phyloP scores from a whole-genome alignment of 2,113 vertebrate genomes.

The Vimba vimba region DNA sequence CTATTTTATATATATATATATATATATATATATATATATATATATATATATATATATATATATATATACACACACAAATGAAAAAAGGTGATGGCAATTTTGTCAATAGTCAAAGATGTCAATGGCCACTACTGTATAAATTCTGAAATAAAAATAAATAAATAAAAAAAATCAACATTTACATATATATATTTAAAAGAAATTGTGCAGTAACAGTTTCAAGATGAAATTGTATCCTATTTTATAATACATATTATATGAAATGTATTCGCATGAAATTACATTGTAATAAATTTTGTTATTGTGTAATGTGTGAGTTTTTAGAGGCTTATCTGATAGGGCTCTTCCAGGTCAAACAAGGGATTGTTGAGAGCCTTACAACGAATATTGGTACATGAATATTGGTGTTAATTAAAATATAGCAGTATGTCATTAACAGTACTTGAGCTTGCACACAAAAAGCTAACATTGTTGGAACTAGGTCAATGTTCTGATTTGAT shows the following conservation, averaged over 20 bases:
- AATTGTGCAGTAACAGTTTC: too few species aligned
- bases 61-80: too few species aligned
- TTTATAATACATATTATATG: neutral
- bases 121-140: too few species aligned
- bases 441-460: neutral
- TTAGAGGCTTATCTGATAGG: neutral
- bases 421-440: neutral
- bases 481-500: constrained; percentile 6
- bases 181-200: too few species aligned
- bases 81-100: too few species aligned
- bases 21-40: too few species aligned
- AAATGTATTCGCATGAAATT: neutral
- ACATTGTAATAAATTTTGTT: neutral
- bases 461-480: neutral
- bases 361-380: neutral
- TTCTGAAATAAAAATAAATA: too few species aligned
- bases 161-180: too few species aligned
- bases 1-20: too few species aligned
- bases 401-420: neutral
- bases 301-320: neutral
- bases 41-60: too few species aligned
- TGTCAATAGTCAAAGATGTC: too few species aligned
- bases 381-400: neutral
- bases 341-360: neutral
- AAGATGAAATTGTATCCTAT: too few species aligned